phyloP scores from a whole-genome alignment of 2,113 vertebrate genomes.

The Acanthisitta chloris region DNA sequence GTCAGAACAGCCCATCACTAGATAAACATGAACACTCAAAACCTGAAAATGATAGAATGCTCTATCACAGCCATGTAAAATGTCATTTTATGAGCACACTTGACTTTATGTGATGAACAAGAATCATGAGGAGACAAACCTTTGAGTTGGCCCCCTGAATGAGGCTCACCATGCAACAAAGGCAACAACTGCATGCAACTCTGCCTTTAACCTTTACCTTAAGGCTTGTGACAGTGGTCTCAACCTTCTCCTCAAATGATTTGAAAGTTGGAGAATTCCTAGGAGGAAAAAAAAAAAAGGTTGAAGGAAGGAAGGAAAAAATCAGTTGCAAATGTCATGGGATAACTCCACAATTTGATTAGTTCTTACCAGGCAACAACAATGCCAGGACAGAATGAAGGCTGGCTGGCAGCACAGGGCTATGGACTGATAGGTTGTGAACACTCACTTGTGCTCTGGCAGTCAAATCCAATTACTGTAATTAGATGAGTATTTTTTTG shows the following conservation, averaged over 20 bases:
- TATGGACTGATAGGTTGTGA: neutral
- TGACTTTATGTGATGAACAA: neutral
- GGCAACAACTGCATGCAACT: no score
- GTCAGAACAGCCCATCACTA: neutral
- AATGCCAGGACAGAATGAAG: neutral
- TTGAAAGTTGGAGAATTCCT: constrained; percentile 97
- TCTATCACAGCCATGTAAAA: neutral
- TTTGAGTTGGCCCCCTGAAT: neutral
- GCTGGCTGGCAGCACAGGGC: neutral
- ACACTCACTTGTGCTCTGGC: neutral
- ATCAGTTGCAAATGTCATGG: neutral
- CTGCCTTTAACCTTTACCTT: constrained; percentile 80
- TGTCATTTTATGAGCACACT: neutral
- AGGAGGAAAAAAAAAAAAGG: constrained; percentile 34
- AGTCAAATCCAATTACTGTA: neutral
- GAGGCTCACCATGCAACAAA: neutral
- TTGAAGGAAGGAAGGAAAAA: neutral
- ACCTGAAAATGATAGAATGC: neutral
- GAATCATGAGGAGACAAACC: neutral
- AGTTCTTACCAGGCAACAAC: neutral
- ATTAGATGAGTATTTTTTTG: neutral
- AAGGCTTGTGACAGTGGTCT: constrained; percentile 91
- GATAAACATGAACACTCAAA: neutral
- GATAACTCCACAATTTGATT: neutral
- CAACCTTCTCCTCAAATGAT: constrained; percentile 97